Conservation (phyloP, 2,113 vertebrate species). For the Trichomycterus rosablanca region DNA sequence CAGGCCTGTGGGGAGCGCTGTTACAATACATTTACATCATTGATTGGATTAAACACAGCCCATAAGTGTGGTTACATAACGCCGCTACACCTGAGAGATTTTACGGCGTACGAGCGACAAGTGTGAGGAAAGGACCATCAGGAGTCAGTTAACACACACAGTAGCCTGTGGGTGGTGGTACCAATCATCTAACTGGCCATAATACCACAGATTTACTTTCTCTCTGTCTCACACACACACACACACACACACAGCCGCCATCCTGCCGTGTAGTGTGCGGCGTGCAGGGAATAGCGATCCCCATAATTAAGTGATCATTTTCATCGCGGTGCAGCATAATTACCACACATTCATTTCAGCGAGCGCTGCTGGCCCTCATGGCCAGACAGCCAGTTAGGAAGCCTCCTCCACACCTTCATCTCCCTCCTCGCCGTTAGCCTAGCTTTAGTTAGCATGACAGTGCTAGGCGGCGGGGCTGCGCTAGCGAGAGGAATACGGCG, state of each 20-base stretch:
- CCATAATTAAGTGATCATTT: slow-evolving; percentile 51
- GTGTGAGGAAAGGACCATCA: slow-evolving; percentile 6
- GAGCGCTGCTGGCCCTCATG: slow-evolving; percentile 31
- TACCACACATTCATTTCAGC: slow-evolving; percentile 50
- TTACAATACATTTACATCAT: slow-evolving; percentile 23
- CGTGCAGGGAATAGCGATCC: slow-evolving; percentile 47
- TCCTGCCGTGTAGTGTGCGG: slow-evolving; percentile 19
- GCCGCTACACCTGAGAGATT: slow-evolving; percentile 18
- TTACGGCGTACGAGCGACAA: slow-evolving; percentile 25
- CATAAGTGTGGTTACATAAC: slow-evolving; percentile 29
- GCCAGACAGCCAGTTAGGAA: slow-evolving; percentile 45
- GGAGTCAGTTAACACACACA: slow-evolving; percentile 10
- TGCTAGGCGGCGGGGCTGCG: not conserved
- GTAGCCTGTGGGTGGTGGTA: slow-evolving; percentile 4
- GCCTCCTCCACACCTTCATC: slow-evolving; percentile 15
- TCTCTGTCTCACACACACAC: slow-evolving; percentile 7
- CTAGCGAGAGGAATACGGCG: slow-evolving; percentile 22
- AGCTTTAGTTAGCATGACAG: too few relatives aligned
- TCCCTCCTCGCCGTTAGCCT: not conserved
- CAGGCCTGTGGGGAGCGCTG: slow-evolving; percentile 1
- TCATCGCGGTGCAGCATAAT: slow-evolving; percentile 50
- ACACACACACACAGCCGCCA: slow-evolving; percentile 4
- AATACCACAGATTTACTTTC: too few relatives aligned
- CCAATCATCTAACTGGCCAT: too few relatives aligned
- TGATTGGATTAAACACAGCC: slow-evolving; percentile 25